phyloP scores from a whole-genome alignment of 1,140 invertebrate species.

The Lepidurus apus region DNA sequence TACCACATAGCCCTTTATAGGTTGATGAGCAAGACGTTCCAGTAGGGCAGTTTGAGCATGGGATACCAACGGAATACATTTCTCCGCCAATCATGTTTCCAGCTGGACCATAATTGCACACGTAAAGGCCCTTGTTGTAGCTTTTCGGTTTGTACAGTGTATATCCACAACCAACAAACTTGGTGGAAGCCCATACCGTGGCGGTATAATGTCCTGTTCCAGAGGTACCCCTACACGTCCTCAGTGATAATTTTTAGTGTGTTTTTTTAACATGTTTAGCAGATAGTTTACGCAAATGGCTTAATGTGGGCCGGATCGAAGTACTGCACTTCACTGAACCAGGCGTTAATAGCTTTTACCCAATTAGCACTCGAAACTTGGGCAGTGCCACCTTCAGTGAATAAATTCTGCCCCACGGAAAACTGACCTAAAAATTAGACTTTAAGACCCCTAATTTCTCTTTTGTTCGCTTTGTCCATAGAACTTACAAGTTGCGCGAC shows the following conservation, averaged over 20 bases:
- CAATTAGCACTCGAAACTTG: background rate
- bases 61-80: slow-evolving; percentile 35
- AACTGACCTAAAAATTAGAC: slow-evolving; percentile 22
- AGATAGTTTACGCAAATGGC: slow-evolving; percentile 34
- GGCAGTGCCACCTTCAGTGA: background rate
- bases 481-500: slow-evolving; percentile 37
- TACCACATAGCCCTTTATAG: slow-evolving; percentile 26
- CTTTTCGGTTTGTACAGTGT: slow-evolving; percentile 24
- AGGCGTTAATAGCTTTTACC: background rate
- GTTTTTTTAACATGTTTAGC: background rate
- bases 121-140: slow-evolving; percentile 33
- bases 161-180: slow-evolving; percentile 37
- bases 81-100: slow-evolving; percentile 33
- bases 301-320: slow-evolving; percentile 27
- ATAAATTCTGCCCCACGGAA: slow-evolving; percentile 28
- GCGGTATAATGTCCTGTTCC: slow-evolving; percentile 37
- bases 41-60: slow-evolving; percentile 35
- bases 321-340: slow-evolving; percentile 35
- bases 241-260: background rate
- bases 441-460: background rate
- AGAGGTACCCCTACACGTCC: background rate
- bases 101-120: slow-evolving; percentile 38
- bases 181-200: slow-evolving; percentile 37
- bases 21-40: slow-evolving; percentile 29
- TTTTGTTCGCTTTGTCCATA: background rate